Conservation (phyloP, 2,797 vertebrate species). For the Lagorchestes hirsutus region DNA sequence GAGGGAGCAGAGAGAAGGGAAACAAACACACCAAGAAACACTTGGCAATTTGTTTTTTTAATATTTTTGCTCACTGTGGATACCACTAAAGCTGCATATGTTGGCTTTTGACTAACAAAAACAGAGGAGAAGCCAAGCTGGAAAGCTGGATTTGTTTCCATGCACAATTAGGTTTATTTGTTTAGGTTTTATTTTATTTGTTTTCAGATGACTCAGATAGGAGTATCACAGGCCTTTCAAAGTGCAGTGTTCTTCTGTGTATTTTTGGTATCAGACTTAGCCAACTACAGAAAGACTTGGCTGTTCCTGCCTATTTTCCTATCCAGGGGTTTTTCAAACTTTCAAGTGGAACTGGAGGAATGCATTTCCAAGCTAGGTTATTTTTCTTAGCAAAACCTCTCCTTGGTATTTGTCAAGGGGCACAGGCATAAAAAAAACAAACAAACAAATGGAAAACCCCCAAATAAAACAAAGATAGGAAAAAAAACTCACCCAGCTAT, state of each 20-base stretch:
- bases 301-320: slow-evolving; percentile 85
- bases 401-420: slow-evolving; percentile 74
- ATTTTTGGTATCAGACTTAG: slow-evolving; percentile 82
- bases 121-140: slow-evolving; percentile 83
- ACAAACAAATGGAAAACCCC: slow-evolving; percentile 40
- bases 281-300: slow-evolving; percentile 86
- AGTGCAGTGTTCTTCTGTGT: slow-evolving; percentile 85
- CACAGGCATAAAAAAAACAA: slow-evolving; percentile 73
- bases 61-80: slow-evolving; percentile 84
- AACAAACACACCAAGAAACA: slow-evolving; percentile 65
- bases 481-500: slow-evolving; percentile 68
- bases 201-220: slow-evolving; percentile 89
- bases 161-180: slow-evolving; percentile 88
- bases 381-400: slow-evolving; percentile 78
- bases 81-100: slow-evolving; percentile 82
- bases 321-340: slow-evolving; percentile 85
- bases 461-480: slow-evolving; percentile 4
- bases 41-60: slow-evolving; percentile 85
- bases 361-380: slow-evolving; percentile 79
- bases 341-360: slow-evolving; percentile 86
- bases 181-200: slow-evolving; percentile 89
- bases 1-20: slow-evolving; percentile 64
- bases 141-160: slow-evolving; percentile 84
- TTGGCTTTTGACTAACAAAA: slow-evolving; percentile 86
- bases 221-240: slow-evolving; percentile 86